Evolutionary conservation across 2,888 invertebrate genomes (phyloP).

Genomic region (Pantelozetes paolii): DNA sequence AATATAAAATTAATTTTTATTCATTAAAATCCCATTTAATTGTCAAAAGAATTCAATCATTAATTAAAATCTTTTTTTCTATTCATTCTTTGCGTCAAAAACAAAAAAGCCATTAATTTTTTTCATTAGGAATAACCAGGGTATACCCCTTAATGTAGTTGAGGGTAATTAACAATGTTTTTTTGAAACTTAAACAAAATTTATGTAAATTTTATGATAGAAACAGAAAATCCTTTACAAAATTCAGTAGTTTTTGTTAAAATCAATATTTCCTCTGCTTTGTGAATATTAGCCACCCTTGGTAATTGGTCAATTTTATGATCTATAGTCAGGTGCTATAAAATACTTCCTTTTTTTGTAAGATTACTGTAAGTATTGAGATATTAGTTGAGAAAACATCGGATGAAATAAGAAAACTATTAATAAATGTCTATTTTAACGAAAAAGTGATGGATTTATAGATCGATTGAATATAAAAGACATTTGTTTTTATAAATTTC

Average conservation of each 20-base stretch:
- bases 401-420: slow-evolving; percentile 5
- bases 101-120: too few species aligned
- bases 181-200: too few species aligned
- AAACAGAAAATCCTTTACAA: too few species aligned
- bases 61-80: too few species aligned
- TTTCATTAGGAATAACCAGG: too few species aligned
- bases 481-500: not conserved
- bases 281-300: not conserved
- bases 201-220: too few species aligned
- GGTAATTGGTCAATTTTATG: slow-evolving; percentile 5
- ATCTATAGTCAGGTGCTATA: slow-evolving; percentile 16
- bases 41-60: too few species aligned
- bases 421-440: slow-evolving; percentile 17
- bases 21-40: too few species aligned
- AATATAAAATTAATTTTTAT: too few species aligned
- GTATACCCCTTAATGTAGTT: too few species aligned
- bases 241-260: not conserved
- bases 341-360: not conserved
- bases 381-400: not conserved
- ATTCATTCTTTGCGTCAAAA: too few species aligned
- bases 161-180: too few species aligned
- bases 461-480: slow-evolving; percentile 3
- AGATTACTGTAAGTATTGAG: not conserved
- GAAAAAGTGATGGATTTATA: slow-evolving; percentile 11
- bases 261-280: not conserved